Evolutionary conservation across 2,113 vertebrate species (phyloP).

Genomic region (Nicator chloris): DNA sequence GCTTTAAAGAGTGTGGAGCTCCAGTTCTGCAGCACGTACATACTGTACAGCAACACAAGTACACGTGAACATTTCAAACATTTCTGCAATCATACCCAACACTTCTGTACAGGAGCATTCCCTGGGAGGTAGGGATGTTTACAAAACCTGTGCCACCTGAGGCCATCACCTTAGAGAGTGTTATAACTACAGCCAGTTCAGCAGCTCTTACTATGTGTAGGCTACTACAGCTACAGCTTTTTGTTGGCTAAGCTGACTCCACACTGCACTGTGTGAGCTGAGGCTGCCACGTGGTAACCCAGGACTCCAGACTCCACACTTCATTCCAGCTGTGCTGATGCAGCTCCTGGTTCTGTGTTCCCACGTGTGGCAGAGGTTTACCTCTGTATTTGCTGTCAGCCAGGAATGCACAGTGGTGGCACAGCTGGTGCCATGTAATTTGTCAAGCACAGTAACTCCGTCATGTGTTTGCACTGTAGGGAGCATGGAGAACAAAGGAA

Average conservation of each 20-base stretch:
- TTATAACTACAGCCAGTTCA: background rate
- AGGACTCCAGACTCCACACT: background rate
- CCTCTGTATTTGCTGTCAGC: background rate
- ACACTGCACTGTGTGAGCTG: background rate
- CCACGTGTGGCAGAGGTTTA: background rate
- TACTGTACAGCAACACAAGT: accelerated
- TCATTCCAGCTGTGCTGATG: background rate
- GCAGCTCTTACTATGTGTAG: background rate
- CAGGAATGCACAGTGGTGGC: background rate
- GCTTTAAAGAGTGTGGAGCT: background rate
- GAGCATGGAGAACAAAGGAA: background rate
- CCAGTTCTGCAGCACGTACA: background rate
- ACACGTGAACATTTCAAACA: background rate
- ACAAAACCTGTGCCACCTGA: background rate
- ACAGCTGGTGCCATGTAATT: background rate
- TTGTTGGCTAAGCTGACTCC: background rate
- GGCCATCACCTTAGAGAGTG: background rate
- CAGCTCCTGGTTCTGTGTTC: background rate
- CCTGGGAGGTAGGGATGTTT: background rate
- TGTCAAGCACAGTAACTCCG: background rate
- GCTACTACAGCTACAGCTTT: background rate
- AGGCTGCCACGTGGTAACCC: background rate
- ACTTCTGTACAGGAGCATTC: background rate
- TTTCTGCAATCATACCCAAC: background rate
- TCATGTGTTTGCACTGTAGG: background rate